Base-by-base conservation (phyloP, 2,888 invertebrate species). In the Glyphotaelius pellucidus region DNA sequence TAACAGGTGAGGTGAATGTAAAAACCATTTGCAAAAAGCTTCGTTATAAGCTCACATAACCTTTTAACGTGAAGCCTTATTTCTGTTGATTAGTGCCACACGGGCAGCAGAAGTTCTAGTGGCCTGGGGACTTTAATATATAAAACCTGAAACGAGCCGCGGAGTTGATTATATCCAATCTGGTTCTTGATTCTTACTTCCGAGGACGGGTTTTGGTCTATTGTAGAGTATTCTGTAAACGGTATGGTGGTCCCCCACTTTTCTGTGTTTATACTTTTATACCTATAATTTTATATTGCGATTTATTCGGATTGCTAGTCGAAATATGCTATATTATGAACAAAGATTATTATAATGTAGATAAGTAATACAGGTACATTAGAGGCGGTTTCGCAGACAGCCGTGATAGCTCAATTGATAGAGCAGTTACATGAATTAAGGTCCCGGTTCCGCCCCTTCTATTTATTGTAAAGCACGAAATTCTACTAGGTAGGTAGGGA, bases 111-210 rank as follows among this genome's bases (percentile, higher is more conserved):
- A 42, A 86, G 83, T 86, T 86, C 25, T 35, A 86, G 42, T 12
- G 42, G 85, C 85, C 85, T n/a, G 86, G 15, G 86, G 38, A 86
- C 25, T 9, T 67, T 67, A 67, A 25, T n/a, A 5, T n/a, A 30
- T 42, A 86, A 42, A 86, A 86, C 86, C 86, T 86, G 86, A 47
- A 86, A 25, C 35, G 83, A 12, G 35, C 83, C 31, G 35, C 31
- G 5, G 83, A 83, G 11, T 35, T 35, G 47, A 47, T 86, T 86
- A 47, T 86, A 25, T 86, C 30, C 86, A 42, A 86, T 86, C 86
- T 86, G 86, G 86, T 86, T 86, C 47, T 86, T 0, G 67, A 25
- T 67, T 67, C 67, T 67, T n/a, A 67, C 67, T 67, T 67, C 67
- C 25, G 25, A n/a, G n/a, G 86, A 47, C 86, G 42, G 42, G 86